phyloP scores from a whole-genome alignment of 2,113 vertebrate species.

The Todiramphus saurophagus region DNA sequence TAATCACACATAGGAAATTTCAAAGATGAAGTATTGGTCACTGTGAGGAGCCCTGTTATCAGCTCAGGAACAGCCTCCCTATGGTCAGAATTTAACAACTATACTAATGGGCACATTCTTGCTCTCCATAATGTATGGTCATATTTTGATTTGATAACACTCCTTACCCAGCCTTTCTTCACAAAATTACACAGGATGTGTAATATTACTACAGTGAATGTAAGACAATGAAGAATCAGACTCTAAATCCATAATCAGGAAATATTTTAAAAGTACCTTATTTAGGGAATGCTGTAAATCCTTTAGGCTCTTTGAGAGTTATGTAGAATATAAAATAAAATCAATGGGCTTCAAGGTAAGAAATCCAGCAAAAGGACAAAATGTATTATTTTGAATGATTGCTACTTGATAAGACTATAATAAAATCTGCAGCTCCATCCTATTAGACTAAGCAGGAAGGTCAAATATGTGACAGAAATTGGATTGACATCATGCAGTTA shows the following conservation, averaged over 20 bases:
- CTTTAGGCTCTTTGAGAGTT: constrained; percentile 29
- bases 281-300: constrained; percentile 43
- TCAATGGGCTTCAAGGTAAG: constrained; percentile 40
- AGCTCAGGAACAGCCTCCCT: not conserved
- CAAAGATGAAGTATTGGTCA: not conserved
- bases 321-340: constrained; percentile 33
- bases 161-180: not conserved
- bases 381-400: constrained; percentile 58
- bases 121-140: not conserved
- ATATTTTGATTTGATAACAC: not conserved
- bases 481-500: constrained; percentile 1
- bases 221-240: not conserved
- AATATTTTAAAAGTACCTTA: constrained; percentile 15
- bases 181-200: not conserved
- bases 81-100: not conserved
- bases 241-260: constrained; percentile 4
- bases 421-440: constrained; percentile 39
- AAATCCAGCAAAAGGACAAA: constrained; percentile 43
- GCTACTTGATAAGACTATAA: constrained; percentile 39
- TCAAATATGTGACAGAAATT: not conserved
- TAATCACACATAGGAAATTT: not conserved
- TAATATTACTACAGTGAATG: not conserved
- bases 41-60: not conserved
- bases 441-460: constrained; percentile 42
- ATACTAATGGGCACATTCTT: accelerated